Base-by-base conservation (phyloP, 2,797 vertebrate genomes). In the Craterocephalus amniculus region DNA sequence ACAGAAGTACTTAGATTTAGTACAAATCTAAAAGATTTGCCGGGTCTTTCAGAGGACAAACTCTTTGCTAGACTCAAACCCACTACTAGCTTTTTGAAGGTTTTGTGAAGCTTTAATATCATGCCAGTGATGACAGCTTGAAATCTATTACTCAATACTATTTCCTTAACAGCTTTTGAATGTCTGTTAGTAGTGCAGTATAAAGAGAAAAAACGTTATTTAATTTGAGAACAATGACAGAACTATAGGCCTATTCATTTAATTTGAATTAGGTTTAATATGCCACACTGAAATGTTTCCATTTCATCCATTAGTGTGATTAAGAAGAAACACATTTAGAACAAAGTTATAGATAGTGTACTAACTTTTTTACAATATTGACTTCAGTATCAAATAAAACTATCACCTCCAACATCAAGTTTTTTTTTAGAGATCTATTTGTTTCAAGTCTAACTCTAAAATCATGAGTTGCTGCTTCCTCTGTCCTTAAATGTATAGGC, bases 401-500 rank as follows among this genome's bases (percentile, higher is more conserved):
- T 7, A 45, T 45, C 20, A 45, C 7, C 9, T 45, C 6, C 20
- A 45, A n/a, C 20, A 2, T 36, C 34, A 1, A 5, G 2, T 1
- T 2, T 29, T 52, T 24, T 22, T 14, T 54, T 34, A 26, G 1
- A 27, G 34, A 24, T 49, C 2, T 22, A 6, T 31, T 40, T 64
- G 32, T 55, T 63, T 65, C 18, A 71, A 27, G 13, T 35, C 34
- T 48, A 52, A 58, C 22, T 62, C 9, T 18, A 0, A 64, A 49
- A 61, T 72, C 22, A 68, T 31, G 16, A 69, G 4, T n/a, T 36
- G 40, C 10, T 8, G 63, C 67, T 58, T 2, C 14, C 20, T 36
- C 40, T 68, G 58, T 69, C 58, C 56, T 67, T 7, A 63, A 8
- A 64, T 56, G 43, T 34, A 57, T 60, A 31, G 52, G 27, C 16